Evolutionary conservation across 1,140 invertebrate genomes (phyloP), one percentile per base, ranked within the genome.

Genomic region (Sipha flava): DNA sequence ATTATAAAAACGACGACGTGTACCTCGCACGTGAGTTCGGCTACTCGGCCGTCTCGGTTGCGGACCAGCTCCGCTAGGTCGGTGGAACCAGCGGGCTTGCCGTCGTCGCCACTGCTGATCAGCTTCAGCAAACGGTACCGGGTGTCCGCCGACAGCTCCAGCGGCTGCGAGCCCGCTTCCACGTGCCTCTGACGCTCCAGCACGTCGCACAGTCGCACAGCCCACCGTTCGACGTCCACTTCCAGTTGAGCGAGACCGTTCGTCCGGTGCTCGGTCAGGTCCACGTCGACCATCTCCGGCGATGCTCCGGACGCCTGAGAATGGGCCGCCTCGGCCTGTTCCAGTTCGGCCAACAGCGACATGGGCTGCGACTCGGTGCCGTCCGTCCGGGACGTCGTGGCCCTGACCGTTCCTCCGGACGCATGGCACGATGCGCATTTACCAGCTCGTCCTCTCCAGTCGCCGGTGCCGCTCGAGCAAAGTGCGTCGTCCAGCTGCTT

Each of bases 401-500:
- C 3, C n/a, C 16, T 16, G 2, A 40, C 10, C 4, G 37, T 10
- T 40, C 23, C 40, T 14, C 12, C 23, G 26, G 12, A 3, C 1
- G 12, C n/a, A 12, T 9, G 4, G 4, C 66, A 70, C 23, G 66
- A 70, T 3, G 23, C 23, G 40, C 66, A 70, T 16, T 70, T 70
- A 0, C 21, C 59, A n/a, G 18, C 64, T 4, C 66, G 66, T 10
- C 40, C 12, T n/a, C 16, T 70, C 66, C 66, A 70, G 21, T 70
- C 66, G 2, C 40, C 40, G 5, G 64, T 7, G 1, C 31, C n/a
- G 14, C n/a, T 21, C n/a, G 34, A 40, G 18, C 62, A 47, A 1
- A 70, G 66, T 16, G 40, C 66, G 40, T 70, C 66, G 40, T 70
- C 66, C 23, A 70, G 16, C 16, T 70, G 66, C n/a, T 70, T 70